Evolutionary conservation across 2,113 vertebrate genomes (phyloP).

Genomic region (Pithys albifrons): DNA sequence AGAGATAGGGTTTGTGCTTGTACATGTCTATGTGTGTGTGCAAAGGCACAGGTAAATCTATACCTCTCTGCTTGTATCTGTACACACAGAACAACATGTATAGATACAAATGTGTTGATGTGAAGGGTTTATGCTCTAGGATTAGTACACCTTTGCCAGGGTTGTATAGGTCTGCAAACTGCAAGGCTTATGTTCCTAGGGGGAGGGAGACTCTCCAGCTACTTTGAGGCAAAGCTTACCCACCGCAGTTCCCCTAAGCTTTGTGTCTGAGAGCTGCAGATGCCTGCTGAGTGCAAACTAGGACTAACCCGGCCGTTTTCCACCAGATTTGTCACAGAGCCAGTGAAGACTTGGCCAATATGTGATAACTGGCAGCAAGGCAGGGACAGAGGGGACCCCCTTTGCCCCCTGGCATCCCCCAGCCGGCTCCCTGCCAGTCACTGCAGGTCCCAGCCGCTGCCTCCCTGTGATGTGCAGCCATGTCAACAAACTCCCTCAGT

Average conservation of each 20-base stretch:
- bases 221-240: not conserved
- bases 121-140: not conserved
- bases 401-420: not conserved
- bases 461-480: slow-evolving; percentile 23
- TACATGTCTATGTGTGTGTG: not conserved
- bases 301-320: slow-evolving; percentile 7
- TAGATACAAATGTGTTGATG: accelerated
- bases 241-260: slow-evolving; percentile 21
- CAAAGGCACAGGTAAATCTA: not conserved
- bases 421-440: not conserved
- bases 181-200: accelerated
- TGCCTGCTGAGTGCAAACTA: not conserved
- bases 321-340: not conserved
- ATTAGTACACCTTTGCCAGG: not conserved
- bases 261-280: slow-evolving; percentile 51
- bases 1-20: not conserved
- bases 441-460: not conserved
- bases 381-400: not conserved
- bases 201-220: not conserved
- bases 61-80: not conserved
- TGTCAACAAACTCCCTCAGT: slow-evolving; percentile 5
- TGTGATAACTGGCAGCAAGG: slow-evolving; percentile 25
- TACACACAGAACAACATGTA: accelerated
- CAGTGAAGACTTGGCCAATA: slow-evolving; percentile 39
- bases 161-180: not conserved